These are phyloP conservation scores for Ceyx margarethae DNA, from an alignment of 2,113 vertebrate genomes.

Conservation along the genomic window DNA sequence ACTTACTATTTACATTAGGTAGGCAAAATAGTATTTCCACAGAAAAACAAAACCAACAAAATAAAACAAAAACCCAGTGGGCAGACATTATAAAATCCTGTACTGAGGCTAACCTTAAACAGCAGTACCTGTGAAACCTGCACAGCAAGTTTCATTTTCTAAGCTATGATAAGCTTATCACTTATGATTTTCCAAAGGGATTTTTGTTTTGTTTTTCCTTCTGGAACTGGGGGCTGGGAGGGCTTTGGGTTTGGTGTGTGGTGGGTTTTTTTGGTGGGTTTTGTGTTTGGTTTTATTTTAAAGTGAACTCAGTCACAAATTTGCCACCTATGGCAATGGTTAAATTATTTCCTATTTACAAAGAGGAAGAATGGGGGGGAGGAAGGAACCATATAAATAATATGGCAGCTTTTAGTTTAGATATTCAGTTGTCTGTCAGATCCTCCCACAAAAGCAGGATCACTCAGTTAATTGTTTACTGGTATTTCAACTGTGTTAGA, in stretches of 20 bases:
- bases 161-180: constrained; percentile 32
- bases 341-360: neutral
- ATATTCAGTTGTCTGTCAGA: neutral
- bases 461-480: constrained; percentile 35
- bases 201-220: neutral
- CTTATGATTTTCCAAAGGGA: neutral
- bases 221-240: neutral
- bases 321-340: constrained; percentile 20
- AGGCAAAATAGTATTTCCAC: neutral
- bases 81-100: neutral
- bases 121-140: constrained; percentile 20
- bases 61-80: neutral
- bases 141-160: neutral
- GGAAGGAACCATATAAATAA: neutral
- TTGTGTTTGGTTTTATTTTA: neutral
- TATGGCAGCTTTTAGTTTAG: neutral
- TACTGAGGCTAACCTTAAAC: neutral
- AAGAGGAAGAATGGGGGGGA: neutral
- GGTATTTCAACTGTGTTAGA: neutral
- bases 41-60: too few species aligned
- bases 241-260: neutral
- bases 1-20: neutral
- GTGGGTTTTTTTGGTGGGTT: neutral
- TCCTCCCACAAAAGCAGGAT: constrained; percentile 10
- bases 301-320: neutral